Base-by-base conservation (phyloP, 2,797 vertebrate genomes). In the Echeneis naucrates region DNA sequence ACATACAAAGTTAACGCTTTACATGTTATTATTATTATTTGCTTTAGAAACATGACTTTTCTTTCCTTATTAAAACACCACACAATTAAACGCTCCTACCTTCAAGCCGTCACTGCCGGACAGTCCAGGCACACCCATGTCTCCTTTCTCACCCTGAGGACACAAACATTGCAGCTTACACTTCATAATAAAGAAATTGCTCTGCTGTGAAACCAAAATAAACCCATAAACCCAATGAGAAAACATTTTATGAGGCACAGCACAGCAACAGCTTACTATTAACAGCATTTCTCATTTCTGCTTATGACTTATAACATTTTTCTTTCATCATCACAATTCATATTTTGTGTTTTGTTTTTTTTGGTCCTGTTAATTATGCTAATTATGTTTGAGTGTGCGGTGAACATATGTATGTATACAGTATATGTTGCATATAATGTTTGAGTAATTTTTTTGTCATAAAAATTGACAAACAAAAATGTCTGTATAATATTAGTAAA, bases 141-240 rank as follows among this genome's bases (percentile, higher is more conserved):
- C 93, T 72, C 97, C 97, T 81, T 95, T 95, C 67, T 94, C 94
- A 0, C 97, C 97, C 97, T 98, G 81, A 62, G 19, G 19, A 79
- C 21, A 84, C 32, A 78, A 48, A 72, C 4, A 67, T 21, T 12
- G 5, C 10, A 42, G 53, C 64, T 37, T 37, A 64, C 53, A 7
- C 37, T 58, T 30, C 23, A 27, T 17, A 9, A 42, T 33, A 11
- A 27, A 13, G n/a, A 5, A 32, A 10, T 4, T 3, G 6, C 24
- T 27, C 6, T n/a, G 38, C 33, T 23, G 16, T 37, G 16, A 9
- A 57, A 40, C 3, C 5, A 6, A 60, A 27, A 9, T 35, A 1
- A 62, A 38, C 17, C 32, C 58, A 9, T 35, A 1, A 62, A 38
- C 17, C 32, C 58, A 17, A 24, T 1, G 0, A 32, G 12, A 11